Conservation (phyloP, 2,113 vertebrate genomes). For the Tupaia tana region DNA sequence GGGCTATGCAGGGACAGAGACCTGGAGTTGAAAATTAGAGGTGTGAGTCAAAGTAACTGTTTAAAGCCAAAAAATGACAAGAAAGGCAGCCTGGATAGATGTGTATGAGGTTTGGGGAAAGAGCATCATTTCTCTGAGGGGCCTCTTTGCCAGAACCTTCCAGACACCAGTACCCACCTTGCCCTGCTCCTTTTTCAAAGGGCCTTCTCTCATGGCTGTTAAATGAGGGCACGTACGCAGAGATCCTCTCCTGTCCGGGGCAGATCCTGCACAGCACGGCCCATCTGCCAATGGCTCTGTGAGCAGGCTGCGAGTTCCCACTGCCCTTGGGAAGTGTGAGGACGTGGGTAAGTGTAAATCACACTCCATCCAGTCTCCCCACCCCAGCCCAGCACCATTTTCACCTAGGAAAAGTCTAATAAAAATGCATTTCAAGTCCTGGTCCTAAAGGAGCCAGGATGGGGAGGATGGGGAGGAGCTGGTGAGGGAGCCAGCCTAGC, state of each 20-base stretch:
- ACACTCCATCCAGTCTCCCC: slow-evolving; percentile 53
- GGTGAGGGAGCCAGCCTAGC: not conserved
- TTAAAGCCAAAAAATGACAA: not conserved
- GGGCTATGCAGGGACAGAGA: not conserved
- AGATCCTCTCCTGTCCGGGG: not conserved
- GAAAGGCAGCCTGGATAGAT: not conserved
- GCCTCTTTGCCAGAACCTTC: not conserved
- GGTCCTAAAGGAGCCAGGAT: slow-evolving; percentile 52
- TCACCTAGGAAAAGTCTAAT: slow-evolving; percentile 72
- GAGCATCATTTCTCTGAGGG: not conserved
- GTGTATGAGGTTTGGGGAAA: not conserved
- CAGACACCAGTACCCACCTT: not conserved
- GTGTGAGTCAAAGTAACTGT: not conserved
- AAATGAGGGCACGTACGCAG: accelerated
- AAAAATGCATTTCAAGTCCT: slow-evolving; percentile 62
- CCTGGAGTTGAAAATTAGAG: not conserved
- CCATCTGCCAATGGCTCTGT: not conserved
- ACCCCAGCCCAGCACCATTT: slow-evolving; percentile 67
- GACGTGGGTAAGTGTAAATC: slow-evolving; percentile 76
- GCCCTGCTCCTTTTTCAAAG: not conserved
- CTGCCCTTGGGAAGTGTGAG: slow-evolving; percentile 76
- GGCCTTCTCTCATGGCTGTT: not conserved
- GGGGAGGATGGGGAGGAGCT: not conserved
- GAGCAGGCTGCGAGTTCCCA: not conserved
- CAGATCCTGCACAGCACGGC: not conserved